Conservation (phyloP, 92 coral and sea anemone species). For the Phymanthus crucifer region DNA sequence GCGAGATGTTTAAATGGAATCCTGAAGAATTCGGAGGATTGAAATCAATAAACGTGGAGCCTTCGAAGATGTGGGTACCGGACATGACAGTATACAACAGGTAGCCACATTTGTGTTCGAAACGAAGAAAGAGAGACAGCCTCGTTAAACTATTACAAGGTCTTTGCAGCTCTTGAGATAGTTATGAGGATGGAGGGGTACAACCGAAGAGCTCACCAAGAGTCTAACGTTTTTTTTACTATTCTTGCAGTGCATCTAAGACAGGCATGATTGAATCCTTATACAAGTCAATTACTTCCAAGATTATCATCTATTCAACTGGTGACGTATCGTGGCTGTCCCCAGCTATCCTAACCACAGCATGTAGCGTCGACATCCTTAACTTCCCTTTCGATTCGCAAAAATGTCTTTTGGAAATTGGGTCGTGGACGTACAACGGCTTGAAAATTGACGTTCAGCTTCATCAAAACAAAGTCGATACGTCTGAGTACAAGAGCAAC, state of each 20-base stretch:
- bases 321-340: constrained; percentile 62
- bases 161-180: too few relatives aligned
- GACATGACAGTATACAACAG: constrained; percentile 51
- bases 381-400: constrained; percentile 74
- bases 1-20: constrained; percentile 38
- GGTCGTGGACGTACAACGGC: constrained; percentile 76
- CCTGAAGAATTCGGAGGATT: constrained; percentile 54
- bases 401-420: constrained; percentile 55
- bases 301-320: constrained; percentile 34
- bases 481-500: constrained; percentile 37
- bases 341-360: constrained; percentile 54
- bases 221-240: too few relatives aligned
- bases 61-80: constrained; percentile 49
- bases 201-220: too few relatives aligned
- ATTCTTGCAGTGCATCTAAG: constrained; percentile 12
- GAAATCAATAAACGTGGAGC: constrained; percentile 44
- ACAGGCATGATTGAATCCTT: constrained; percentile 15
- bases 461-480: constrained; percentile 27
- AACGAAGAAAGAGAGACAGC: too few relatives aligned
- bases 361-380: constrained; percentile 59
- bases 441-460: constrained; percentile 47
- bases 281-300: constrained; percentile 52
- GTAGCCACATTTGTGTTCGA: constrained; percentile 14
- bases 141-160: too few relatives aligned
- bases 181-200: too few relatives aligned